Evolutionary conservation across 2,888 invertebrate species (phyloP).

Genomic region (Eupithecia abbreviata): DNA sequence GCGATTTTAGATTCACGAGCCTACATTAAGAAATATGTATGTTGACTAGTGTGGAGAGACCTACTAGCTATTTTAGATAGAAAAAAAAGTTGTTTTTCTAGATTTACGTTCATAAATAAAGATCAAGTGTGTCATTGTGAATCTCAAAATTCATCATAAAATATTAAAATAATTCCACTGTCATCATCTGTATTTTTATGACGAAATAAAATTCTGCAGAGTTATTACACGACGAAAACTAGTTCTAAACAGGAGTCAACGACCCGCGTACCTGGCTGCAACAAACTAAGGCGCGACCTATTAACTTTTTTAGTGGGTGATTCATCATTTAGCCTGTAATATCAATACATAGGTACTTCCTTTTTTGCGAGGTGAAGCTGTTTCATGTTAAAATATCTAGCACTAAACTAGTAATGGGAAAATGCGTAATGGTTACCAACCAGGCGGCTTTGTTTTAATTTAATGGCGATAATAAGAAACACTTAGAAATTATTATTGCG

Average conservation of each 20-base stretch:
- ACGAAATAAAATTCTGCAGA: background rate
- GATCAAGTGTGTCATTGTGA: background rate
- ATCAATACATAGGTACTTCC: background rate
- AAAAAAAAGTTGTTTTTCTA: too few species aligned
- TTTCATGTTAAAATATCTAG: background rate
- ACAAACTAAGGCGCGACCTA: conserved; percentile 26
- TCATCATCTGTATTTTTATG: background rate
- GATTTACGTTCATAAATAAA: background rate
- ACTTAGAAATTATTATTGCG: background rate
- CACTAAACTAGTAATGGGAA: background rate
- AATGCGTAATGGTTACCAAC: background rate
- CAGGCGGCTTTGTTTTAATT: background rate
- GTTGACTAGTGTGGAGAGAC: too few species aligned
- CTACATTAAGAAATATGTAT: too few species aligned
- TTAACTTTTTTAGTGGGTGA: conserved; percentile 24
- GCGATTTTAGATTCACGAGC: too few species aligned
- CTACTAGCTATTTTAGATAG: too few species aligned
- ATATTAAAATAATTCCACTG: background rate
- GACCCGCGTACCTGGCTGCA: conserved; percentile 20
- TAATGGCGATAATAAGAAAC: background rate
- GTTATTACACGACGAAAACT: conserved; percentile 1
- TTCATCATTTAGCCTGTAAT: conserved; percentile 18
- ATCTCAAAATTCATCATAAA: background rate
- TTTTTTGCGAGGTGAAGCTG: conserved; percentile 6
- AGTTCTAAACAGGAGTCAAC: conserved; percentile 11